Percentiles rank a stretch among this genome's conserved stretches.
Evolutionary conservation across 2,113 vertebrate genomes (phyloP).

Genomic region (Tor tambroides): DNA sequence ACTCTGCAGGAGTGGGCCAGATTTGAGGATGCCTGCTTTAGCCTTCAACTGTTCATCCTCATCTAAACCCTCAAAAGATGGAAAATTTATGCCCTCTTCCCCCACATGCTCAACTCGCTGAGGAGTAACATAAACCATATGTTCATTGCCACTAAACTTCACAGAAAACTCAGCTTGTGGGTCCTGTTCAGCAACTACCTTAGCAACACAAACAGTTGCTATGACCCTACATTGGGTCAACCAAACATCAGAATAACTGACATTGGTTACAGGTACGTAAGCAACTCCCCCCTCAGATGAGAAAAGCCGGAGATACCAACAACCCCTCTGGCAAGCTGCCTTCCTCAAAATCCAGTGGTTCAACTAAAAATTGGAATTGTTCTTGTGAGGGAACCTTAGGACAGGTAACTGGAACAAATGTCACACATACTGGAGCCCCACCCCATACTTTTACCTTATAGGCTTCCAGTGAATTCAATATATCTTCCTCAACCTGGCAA

Average conservation of each 20-base stretch:
- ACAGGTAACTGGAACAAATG: no score
- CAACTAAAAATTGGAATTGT: neutral
- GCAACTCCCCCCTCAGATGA: neutral
- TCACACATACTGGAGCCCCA: no score
- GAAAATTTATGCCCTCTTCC: neutral
- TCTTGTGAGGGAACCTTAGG: neutral
- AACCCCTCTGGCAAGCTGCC: neutral
- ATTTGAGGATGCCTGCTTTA: no score
- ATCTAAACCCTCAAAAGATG: neutral
- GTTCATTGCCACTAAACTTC: neutral
- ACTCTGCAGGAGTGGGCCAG: no score
- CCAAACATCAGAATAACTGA: neutral
- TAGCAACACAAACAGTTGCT: neutral
- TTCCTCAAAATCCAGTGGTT: neutral
- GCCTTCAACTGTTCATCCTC: neutral
- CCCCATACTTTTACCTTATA: no score
- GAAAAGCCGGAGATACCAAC: neutral
- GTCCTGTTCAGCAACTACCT: neutral
- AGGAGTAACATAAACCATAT: neutral
- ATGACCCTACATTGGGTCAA: neutral
- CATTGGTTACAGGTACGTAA: neutral
- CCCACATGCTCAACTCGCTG: neutral
- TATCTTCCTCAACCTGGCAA: no score
- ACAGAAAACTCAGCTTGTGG: neutral
- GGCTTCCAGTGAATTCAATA: no score